Evolutionary conservation across 2,888 invertebrate species (phyloP), one percentile per base, ranked within the genome.

Genomic region (Scotopteryx bipunctaria): DNA sequence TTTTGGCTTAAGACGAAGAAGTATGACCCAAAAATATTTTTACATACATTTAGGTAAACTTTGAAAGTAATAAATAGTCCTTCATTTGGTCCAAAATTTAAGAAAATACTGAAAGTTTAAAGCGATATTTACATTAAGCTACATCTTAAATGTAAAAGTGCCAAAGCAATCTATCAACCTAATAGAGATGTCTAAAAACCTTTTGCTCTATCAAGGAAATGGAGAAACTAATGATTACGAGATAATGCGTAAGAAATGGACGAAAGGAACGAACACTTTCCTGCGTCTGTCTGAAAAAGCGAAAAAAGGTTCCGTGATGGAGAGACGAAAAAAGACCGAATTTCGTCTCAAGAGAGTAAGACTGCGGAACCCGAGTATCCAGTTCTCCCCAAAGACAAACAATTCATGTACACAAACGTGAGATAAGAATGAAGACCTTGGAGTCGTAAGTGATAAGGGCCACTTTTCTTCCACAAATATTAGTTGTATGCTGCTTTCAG

Each of bases 311-410:
- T 82, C 74, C 77, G 78, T 82, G 82, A 84, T 82, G 81, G 83
- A 83, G 82, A 82, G 76, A 81, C 78, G 83, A 87, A 87, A 89
- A 85, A 86, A 86, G 76, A 84, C 81, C 78, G 77, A 86, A 88
- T 87, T 86, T 86, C 80, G 88, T 87, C 90, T 89, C 88, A 78
- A 75, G 90, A 89, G 90, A 91, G 81, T 83, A 83, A 86, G 85
- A 82, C 86, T 88, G 84, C 83, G 86, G 84, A 86, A 82, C 83
- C 85, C 84, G 83, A 79, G 77, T 69, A 61, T 59, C 59, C 48
- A n/a, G 41, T 38, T 21, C 25, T 37, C 5, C 4, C 19, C 62
- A 59, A 43, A 25, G 42, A 59, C 59, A 64, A 85, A 81, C 49
- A 74, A 58, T 55, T 38, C 60, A 81, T 72, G 64, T 29, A 48